phyloP scores from a whole-genome alignment of 2,113 vertebrate species.

The Tetrao urogallus region DNA sequence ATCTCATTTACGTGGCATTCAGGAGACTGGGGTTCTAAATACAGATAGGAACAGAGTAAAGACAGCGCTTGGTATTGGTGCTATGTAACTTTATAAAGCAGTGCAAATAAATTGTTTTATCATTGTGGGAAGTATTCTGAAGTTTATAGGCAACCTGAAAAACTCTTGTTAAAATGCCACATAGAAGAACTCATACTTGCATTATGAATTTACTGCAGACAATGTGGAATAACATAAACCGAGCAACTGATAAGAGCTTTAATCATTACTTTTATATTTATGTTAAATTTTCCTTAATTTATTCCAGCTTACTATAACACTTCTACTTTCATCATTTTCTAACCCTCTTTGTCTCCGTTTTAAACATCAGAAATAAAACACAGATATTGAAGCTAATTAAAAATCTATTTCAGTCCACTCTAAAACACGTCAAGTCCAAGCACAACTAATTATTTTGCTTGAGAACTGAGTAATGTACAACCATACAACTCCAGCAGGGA shows the following conservation, averaged over 20 bases:
- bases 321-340: not conserved
- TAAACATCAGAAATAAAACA: conserved; percentile 38
- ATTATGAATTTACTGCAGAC: not conserved
- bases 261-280: not conserved
- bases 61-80: not conserved
- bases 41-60: not conserved
- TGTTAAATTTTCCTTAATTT: not conserved
- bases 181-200: not conserved
- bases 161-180: not conserved
- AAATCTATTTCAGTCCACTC: not conserved
- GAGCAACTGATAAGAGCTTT: not conserved
- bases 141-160: not conserved
- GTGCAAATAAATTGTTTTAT: not conserved
- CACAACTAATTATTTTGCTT: not conserved
- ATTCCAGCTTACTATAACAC: not conserved
- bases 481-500: not conserved
- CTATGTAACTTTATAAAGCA: not conserved
- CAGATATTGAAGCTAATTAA: conserved; percentile 4
- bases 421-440: not conserved
- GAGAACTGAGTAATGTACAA: not conserved
- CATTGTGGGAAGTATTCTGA: not conserved
- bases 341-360: not conserved
- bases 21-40: not conserved
- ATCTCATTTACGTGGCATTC: not conserved
- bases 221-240: not conserved